Evolutionary conservation across 2,888 invertebrate species (phyloP), one percentile per base, ranked within the genome.

Genomic region (Archips crataeganus): DNA sequence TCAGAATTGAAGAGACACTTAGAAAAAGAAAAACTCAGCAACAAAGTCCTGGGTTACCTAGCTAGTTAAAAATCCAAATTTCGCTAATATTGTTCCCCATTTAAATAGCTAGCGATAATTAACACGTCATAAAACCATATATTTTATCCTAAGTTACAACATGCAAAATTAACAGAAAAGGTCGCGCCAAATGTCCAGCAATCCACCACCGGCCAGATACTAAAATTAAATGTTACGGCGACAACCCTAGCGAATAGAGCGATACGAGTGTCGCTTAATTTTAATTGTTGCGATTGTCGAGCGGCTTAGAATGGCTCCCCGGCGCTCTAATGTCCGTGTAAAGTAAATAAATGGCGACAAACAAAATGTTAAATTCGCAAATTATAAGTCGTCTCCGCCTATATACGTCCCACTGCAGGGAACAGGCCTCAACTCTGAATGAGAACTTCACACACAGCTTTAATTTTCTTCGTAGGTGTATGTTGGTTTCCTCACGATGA

Each of bases 191-290:
- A 63, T 63, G 61, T 54, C 13, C 34, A n/a, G 45, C 23, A 47
- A 57, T 47, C 62, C 15, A 15, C 15, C 57, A 60, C n/a, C 62
- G 67, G 66, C 66, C 71, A 61, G 45, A 54, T n/a, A 51, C 36
- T 63, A 57, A 59, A 64, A 72, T 67, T 57, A 68, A 72, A 72
- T 64, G 63, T 73, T 64, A 68, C 68, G 68, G 49, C 36, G 39
- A 34, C 63, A 73, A 10, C 73, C 68, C 73, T 73, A 68, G 72
- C 39, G 65, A 49, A 59, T 59, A 73, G 63, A 60, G 68, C 49
- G 49, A 63, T 57, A 57, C 63, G 67, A 63, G 72, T 63, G 42
- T 59, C 61, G 61, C 62, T 69, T 42, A 68, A 57, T 73, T 73
- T 71, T 73, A 73, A 73, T 68, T 49, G 63, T 23, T 51, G 51